Base-by-base conservation (phyloP, 2,797 vertebrate genomes). In the Benthosema pterotum region DNA sequence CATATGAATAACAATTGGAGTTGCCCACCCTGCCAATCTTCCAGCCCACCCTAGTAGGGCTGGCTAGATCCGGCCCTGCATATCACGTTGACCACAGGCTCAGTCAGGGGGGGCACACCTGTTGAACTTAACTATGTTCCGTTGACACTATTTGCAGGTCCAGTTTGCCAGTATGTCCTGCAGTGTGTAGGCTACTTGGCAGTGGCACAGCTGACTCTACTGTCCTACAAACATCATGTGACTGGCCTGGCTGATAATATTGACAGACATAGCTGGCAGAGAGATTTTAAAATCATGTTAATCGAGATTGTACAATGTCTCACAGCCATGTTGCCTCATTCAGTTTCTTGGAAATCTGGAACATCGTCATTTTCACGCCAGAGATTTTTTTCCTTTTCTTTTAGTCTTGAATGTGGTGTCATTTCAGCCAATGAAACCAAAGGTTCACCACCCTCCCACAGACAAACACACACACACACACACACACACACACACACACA, bases 381-480 rank as follows among this genome's bases (percentile, higher is more conserved):
- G 22, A 14, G n/a, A n/a, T n/a, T n/a, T n/a, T n/a, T n/a, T n/a
- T n/a, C n/a, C n/a, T 52, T 14, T 57, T 13, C 13, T 43, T 25
- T 42, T 47, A 46, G 19, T 18, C 12, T 22, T 28, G 28, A 42
- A n/a, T 15, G 42, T 25, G 58, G 18, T 17, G 47, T 11, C 15
- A 38, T 50, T 60, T 51, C 28, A 60, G 19, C 58, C 58, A 60
- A 60, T 60, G 58, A 38, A 38, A 38, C 8, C 32, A 38, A 32
- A 38, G 32, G 32, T 38, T 38, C 32, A 38, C 32, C 8, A 38
- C 32, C 32, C 32, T 38, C 32, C 32, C 32, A 38, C 32, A 38
- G n/a, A n/a, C n/a, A n/a, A n/a, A n/a, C n/a, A n/a, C n/a, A n/a
- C n/a, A n/a, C n/a, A n/a, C n/a, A n/a, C 25, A 32, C 28, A 32